phyloP scores from a whole-genome alignment of 2,797 vertebrate genomes.

The Phataginus tricuspis region DNA sequence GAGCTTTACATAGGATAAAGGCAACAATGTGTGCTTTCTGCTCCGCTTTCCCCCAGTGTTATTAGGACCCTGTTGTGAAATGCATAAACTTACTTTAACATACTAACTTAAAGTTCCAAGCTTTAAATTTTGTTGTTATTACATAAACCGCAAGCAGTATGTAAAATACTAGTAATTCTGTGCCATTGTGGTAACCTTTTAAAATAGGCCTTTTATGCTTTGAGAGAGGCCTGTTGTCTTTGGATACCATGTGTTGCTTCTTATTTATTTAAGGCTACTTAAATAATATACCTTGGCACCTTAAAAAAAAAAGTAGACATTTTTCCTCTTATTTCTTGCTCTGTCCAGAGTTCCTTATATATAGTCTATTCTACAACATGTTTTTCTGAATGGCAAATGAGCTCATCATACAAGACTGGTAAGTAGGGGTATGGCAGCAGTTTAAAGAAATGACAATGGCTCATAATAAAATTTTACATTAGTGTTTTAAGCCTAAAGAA shows the following conservation, averaged over 20 bases:
- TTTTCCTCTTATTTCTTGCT: constrained; percentile 28
- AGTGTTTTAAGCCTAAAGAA: neutral
- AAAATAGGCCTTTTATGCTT: constrained; percentile 17
- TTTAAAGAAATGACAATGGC: neutral
- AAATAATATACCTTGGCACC: neutral
- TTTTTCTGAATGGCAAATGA: constrained; percentile 38
- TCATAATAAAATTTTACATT: neutral
- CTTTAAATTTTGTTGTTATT: neutral
- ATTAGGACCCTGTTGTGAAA: neutral
- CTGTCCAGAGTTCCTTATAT: neutral
- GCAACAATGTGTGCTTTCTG: neutral
- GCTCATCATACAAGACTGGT: neutral
- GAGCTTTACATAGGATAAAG: neutral
- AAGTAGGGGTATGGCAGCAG: neutral
- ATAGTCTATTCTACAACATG: neutral
- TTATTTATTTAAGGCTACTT: constrained; percentile 45
- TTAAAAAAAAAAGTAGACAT: neutral
- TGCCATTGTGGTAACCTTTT: neutral
- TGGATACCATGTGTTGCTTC: neutral
- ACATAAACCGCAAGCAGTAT: neutral
- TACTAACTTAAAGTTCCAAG: constrained; percentile 15
- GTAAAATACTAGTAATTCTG: neutral
- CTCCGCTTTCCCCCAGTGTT: neutral
- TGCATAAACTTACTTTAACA: constrained; percentile 27
- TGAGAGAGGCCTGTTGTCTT: neutral